Conservation (phyloP, 1,140 invertebrate species). For the Pogonomyrmex californicus region DNA sequence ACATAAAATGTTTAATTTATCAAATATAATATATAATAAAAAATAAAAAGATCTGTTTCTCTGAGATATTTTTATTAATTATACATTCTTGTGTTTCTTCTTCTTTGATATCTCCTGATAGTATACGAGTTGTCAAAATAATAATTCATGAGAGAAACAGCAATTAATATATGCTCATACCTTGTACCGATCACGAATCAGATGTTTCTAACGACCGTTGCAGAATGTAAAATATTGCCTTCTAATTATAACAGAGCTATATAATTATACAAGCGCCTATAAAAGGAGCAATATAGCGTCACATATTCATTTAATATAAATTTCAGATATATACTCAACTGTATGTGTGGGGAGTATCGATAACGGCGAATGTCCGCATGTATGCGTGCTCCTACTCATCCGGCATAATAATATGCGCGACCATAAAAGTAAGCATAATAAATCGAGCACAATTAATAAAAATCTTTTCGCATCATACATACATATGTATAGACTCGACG, state of each 20-base stretch:
- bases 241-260: conserved; percentile 74
- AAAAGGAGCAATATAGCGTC: conserved; percentile 69
- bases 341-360: conserved; percentile 15
- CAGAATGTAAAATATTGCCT: conserved; percentile 60
- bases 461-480: conserved; percentile 27
- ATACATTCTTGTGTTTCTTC: neutral
- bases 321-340: conserved; percentile 49
- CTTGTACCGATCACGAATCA: conserved; percentile 18
- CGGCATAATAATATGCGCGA: conserved; percentile 55
- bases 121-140: conserved; percentile 14
- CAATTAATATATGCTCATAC: conserved; percentile 52
- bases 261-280: conserved; percentile 69
- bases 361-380: conserved; percentile 28
- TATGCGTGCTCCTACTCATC: conserved; percentile 43
- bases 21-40: neutral
- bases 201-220: conserved; percentile 62
- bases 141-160: conserved; percentile 45
- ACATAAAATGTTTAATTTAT: no score
- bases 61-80: neutral
- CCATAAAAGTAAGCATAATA: conserved; percentile 60
- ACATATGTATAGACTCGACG: conserved; percentile 10
- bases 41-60: neutral
- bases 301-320: conserved; percentile 68
- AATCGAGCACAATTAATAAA: conserved; percentile 69
- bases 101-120: neutral